Percentiles rank a stretch among this genome's conserved stretches.
Conservation (phyloP, 1,140 invertebrate species). For the Zaprionus kolodkinae region DNA sequence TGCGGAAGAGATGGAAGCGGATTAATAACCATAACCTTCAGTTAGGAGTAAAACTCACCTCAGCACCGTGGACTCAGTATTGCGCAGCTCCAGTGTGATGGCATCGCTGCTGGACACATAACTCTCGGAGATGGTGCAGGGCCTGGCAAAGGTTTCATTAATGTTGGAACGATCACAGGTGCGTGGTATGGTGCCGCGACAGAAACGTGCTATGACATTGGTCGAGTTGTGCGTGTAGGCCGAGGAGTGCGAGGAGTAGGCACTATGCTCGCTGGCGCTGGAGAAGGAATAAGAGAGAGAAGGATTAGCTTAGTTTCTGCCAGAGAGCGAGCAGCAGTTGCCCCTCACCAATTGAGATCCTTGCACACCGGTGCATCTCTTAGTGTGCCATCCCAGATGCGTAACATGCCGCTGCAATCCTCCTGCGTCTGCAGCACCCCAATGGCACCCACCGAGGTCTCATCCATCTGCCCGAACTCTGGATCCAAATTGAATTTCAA, state of each 20-base stretch:
- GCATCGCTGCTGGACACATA: slow-evolving; percentile 92
- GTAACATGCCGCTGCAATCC: slow-evolving; percentile 91
- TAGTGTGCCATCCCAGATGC: slow-evolving; percentile 93
- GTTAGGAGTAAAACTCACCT: slow-evolving; percentile 62
- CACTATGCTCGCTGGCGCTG: slow-evolving; percentile 52
- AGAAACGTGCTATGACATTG: slow-evolving; percentile 90
- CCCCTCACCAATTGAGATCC: slow-evolving; percentile 90
- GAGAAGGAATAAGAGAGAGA: not conserved
- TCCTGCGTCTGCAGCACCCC: slow-evolving; percentile 86
- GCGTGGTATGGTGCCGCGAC: slow-evolving; percentile 90
- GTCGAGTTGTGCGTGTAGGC: slow-evolving; percentile 86
- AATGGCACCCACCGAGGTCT: slow-evolving; percentile 85
- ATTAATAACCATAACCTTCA: slow-evolving; percentile 81
- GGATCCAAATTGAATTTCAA: slow-evolving; percentile 90
- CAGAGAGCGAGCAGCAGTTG: not conserved
- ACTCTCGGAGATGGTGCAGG: slow-evolving; percentile 92
- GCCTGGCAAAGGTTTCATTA: slow-evolving; percentile 85
- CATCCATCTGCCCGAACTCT: slow-evolving; percentile 84
- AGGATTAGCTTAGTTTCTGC: not conserved
- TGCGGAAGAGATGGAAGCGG: not conserved
- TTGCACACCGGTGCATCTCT: slow-evolving; percentile 91
- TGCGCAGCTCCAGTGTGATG: slow-evolving; percentile 91
- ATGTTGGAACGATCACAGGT: slow-evolving; percentile 89
- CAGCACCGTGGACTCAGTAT: slow-evolving; percentile 92
- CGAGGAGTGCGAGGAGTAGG: slow-evolving; percentile 56